A percentile compares a stretch with the other conserved stretches of the same genome.
Conservation (phyloP, 2,797 vertebrate species). For the Gymnoscopelus braueri region DNA sequence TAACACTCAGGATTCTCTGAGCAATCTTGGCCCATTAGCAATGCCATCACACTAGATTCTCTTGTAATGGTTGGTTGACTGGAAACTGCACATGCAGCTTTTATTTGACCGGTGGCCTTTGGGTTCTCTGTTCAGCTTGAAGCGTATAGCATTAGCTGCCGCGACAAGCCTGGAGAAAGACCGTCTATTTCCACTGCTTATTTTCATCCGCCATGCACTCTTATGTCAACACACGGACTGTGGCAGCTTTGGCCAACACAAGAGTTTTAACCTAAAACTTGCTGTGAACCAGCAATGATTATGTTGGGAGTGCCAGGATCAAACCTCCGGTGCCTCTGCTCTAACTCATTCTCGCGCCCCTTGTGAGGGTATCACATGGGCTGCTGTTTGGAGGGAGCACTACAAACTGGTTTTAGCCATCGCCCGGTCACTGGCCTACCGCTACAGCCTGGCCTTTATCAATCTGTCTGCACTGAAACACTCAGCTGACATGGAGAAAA, state of each 20-base stretch:
- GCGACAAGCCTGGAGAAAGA: neutral
- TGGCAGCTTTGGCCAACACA: conserved; percentile 10
- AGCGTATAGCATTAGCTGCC: neutral
- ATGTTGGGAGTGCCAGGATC: conserved; percentile 9
- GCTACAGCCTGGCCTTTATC: conserved; percentile 69
- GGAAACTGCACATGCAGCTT: conserved; percentile 67
- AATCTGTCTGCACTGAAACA: conserved; percentile 67
- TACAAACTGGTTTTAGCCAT: conserved; percentile 33
- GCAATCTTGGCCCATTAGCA: conserved; percentile 70
- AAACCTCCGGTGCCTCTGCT: conserved; percentile 7
- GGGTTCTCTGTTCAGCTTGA: conserved; percentile 43
- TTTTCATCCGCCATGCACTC: conserved; percentile 10
- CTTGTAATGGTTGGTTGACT: conserved; percentile 64
- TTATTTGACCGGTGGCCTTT: conserved; percentile 52
- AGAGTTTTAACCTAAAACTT: conserved; percentile 3
- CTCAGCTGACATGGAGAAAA: conserved; percentile 63
- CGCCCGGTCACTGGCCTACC: conserved; percentile 35
- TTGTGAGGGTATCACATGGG: conserved; percentile 34
- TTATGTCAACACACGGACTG: conserved; percentile 15
- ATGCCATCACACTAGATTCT: conserved; percentile 55
- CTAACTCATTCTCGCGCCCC: conserved; percentile 10
- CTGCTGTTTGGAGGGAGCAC: conserved; percentile 43
- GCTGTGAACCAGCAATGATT: conserved; percentile 1
- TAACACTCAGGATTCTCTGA: conserved; percentile 29
- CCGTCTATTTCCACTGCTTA: neutral